Evolutionary conservation across 64 coral and sea anemone genomes (phyloP).

Genomic region (Trachythela sp.): DNA sequence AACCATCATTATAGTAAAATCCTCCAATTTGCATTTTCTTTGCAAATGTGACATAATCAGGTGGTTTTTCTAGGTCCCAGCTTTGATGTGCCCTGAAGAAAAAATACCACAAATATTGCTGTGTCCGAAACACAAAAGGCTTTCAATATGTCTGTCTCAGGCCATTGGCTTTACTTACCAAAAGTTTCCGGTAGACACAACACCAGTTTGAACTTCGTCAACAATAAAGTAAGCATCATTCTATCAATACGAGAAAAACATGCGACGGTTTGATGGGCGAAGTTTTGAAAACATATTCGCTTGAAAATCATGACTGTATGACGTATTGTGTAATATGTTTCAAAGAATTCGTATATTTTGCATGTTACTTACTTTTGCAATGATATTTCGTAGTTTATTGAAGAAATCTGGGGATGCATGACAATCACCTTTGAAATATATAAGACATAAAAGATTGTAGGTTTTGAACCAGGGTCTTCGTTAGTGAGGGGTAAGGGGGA

Average conservation of each 20-base stretch:
- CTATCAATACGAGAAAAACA: conserved; percentile 9
- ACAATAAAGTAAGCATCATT: conserved; percentile 71
- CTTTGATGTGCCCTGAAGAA: conserved; percentile 73
- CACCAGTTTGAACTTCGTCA: conserved; percentile 90
- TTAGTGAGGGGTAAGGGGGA: too few relatives aligned
- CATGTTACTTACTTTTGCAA: conserved; percentile 54
- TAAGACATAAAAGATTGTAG: not conserved
- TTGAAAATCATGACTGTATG: not conserved
- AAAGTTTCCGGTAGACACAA: conserved; percentile 71
- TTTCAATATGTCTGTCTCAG: too few relatives aligned
- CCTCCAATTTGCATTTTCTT: conserved; percentile 94
- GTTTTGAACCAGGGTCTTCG: not conserved
- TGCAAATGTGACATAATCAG: conserved; percentile 90
- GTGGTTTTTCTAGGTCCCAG: conserved; percentile 70
- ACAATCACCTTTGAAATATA: conserved; percentile 57
- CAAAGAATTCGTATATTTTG: not conserved
- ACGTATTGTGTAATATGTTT: not conserved
- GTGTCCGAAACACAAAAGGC: too few relatives aligned
- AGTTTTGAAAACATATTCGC: not conserved
- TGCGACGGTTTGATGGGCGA: not conserved
- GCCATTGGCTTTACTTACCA: conserved; percentile 56
- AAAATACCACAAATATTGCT: not conserved
- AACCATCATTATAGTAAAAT: conserved; percentile 64
- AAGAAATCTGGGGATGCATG: conserved; percentile 87
- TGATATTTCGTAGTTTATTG: conserved; percentile 53